Evolutionary conservation across 2,797 vertebrate species (phyloP).

Genomic region (Helicolenus hilgendorfi): DNA sequence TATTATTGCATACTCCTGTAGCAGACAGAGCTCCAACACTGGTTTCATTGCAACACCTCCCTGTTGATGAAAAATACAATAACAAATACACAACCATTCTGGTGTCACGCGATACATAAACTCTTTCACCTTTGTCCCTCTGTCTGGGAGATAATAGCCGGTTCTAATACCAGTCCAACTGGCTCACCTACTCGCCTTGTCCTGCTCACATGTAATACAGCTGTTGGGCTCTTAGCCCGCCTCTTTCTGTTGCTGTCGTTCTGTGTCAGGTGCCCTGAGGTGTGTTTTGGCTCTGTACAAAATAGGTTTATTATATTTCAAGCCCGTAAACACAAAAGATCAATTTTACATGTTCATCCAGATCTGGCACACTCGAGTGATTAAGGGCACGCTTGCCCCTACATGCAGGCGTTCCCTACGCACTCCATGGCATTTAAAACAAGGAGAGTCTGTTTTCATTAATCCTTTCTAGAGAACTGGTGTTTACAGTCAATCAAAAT

Average conservation of each 20-base stretch:
- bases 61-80: background rate
- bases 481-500: conserved; percentile 45
- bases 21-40: background rate
- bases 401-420: conserved; percentile 25
- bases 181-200: conserved; percentile 15
- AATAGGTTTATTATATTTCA: conserved; percentile 43
- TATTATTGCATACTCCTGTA: conserved; percentile 17
- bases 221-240: background rate
- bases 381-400: conserved; percentile 36
- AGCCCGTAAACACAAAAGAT: conserved; percentile 37
- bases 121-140: conserved; percentile 27
- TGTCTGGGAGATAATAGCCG: conserved; percentile 21
- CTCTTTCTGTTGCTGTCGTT: background rate
- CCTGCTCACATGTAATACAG: background rate
- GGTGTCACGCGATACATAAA: conserved; percentile 12
- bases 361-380: conserved; percentile 25
- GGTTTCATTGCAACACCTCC: background rate
- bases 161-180: conserved; percentile 31
- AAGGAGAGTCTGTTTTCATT: conserved; percentile 20
- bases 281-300: conserved; percentile 27
- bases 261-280: conserved; percentile 28
- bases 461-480: background rate
- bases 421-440: conserved; percentile 50
- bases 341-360: conserved; percentile 32
- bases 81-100: background rate